Base-by-base conservation (phyloP, 1,140 invertebrate genomes). In the Brachionus rubens region DNA sequence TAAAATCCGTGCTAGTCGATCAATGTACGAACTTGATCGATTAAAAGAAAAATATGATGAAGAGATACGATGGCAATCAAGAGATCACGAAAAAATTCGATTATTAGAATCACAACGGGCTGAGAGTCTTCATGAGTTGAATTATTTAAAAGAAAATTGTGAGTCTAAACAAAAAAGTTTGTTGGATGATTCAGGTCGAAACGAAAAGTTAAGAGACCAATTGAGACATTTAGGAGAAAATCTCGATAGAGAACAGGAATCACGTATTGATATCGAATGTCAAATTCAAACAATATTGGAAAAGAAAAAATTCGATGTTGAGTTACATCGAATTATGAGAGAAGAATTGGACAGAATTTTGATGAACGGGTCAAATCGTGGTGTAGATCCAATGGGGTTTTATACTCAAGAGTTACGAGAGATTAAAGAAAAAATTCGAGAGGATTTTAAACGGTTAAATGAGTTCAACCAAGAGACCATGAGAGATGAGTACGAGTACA, bases 261-360 rank as follows among this genome's bases (percentile, higher is more conserved):
- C n/a, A 12, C 43, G 68, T 16, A 19, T 72, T 28, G 68, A 72
- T 30, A 9, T 72, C 5, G 68, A 72, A 28, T 72, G 68, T 48
- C 68, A 40, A 36, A 50, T 72, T n/a, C 68, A 72, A 30, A 72
- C 68, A 19, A 24, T 72, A 48, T 30, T 72, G 3, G 68, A 72
- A 30, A 48, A 50, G 28, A 72, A 72, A 72, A 72, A 72, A 33
- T 72, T 72, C 50, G 68, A 72, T 21, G 46, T 50, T 50, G 68
- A 72, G 33, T 36, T 72, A 21, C 36, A 50, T 41, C 43, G 68
- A 6, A 19, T 72, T 1, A 72, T 72, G 68, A 43, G 68, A 26
- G 68, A 72, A 16, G 46, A 72, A 33, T 30, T 72, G 0, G 68
- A 72, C 24, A 21, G 46, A 0, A 33, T 72, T 21, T 48, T 50